phyloP scores from a whole-genome alignment of 1,140 invertebrate species.

The Elysia chlorotica region DNA sequence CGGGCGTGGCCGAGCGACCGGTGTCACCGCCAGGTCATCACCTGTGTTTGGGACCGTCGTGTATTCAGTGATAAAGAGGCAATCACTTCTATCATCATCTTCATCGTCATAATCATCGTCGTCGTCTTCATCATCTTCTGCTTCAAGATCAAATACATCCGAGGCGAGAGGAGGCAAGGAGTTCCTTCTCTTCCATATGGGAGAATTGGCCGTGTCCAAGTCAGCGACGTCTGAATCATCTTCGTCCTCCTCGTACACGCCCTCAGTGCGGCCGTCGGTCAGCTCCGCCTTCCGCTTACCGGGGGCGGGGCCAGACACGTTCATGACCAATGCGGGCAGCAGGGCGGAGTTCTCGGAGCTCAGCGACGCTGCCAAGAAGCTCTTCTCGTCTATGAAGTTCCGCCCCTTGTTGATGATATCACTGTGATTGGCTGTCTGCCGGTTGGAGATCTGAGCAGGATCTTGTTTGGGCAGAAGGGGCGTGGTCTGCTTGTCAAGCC shows the following conservation, averaged over 20 bases:
- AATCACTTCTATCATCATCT: background rate
- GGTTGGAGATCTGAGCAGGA: background rate
- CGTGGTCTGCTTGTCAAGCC: constrained; percentile 18
- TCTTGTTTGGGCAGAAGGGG: constrained; percentile 40
- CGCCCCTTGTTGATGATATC: constrained; percentile 41
- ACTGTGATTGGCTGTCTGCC: background rate
- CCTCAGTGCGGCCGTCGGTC: too few relatives aligned
- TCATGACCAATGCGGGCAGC: constrained; percentile 24
- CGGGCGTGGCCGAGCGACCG: too few relatives aligned
- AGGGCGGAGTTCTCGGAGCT: constrained; percentile 56
- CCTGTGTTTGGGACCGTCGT: background rate
- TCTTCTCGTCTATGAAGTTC: constrained; percentile 56
- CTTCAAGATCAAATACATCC: constrained; percentile 27
- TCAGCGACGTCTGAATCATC: constrained; percentile 4
- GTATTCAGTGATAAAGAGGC: background rate
- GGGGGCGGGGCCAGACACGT: too few relatives aligned
- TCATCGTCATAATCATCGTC: constrained; percentile 4
- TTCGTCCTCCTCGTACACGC: too few relatives aligned
- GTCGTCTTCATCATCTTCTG: constrained; percentile 23
- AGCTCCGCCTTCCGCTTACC: too few relatives aligned
- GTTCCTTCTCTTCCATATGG: constrained; percentile 48
- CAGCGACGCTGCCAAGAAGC: constrained; percentile 43
- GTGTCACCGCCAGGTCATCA: too few relatives aligned
- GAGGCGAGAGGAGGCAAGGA: constrained; percentile 23
- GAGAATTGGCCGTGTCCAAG: constrained; percentile 31